Evolutionary conservation across 2,113 vertebrate species (phyloP), one percentile per base, ranked within the genome.

Genomic region (Lagopus muta): DNA sequence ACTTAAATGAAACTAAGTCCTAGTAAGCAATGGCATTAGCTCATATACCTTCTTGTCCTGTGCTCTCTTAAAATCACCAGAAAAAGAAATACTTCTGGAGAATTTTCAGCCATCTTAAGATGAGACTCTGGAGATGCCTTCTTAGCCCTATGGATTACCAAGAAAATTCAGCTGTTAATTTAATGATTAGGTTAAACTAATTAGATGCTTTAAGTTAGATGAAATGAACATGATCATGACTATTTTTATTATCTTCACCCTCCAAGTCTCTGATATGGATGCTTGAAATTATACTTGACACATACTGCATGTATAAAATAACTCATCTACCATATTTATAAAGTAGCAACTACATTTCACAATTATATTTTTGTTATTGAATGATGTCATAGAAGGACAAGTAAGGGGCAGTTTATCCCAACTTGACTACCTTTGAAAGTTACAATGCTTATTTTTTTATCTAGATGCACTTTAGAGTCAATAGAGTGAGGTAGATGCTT

Each of bases 141-240:
- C 13, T 72, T 57, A 34, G 54, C 67, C 82, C 25, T 30, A 80
- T 22, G 58, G 30, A 85, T 88, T 89, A 91, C 13, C 89, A 58
- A 82, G 25, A 10, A n/a, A 92, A 73, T 52, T 73, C 84, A 82
- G 36, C 10, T 89, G 86, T 79, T 88, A 87, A 91, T 15, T 79
- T 88, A 87, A 89, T 90, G 1, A 91, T 75, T 89, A 84, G 32
- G 32, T 72, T 64, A 78, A 82, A 20, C 62, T 75, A 66, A 67
- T 79, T 82, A 89, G 71, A 66, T 71, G 13, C 1, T 86, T 75
- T 55, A 74, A 50, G 34, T 81, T 58, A 78, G 81, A 87, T n/a
- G 58, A 89, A 22, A 22, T 48, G 27, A 76, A 85, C 25, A 61
- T 52, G 60, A 61, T 65, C 34, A 18, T 61, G 47, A 82, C 52